These are phyloP conservation scores for Telenomus remus DNA, from an alignment of 1,140 invertebrate genomes.

Conservation along the genomic window DNA sequence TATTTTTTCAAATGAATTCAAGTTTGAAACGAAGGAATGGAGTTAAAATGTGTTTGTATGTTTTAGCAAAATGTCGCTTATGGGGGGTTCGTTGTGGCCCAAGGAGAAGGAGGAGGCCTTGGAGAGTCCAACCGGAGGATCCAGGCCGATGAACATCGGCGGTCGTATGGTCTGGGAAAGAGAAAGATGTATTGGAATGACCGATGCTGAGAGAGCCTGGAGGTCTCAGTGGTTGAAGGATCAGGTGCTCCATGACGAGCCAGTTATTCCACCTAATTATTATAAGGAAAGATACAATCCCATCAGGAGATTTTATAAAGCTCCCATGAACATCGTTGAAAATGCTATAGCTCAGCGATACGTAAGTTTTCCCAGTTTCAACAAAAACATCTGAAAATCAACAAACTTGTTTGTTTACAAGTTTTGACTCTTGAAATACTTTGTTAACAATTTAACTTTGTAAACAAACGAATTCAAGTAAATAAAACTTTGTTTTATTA, in stretches of 20 bases:
- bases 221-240: conserved; percentile 89
- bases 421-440: too few relatives aligned
- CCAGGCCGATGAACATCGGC: conserved; percentile 83
- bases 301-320: conserved; percentile 84
- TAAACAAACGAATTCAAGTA: too few relatives aligned
- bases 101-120: neutral
- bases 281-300: conserved; percentile 84
- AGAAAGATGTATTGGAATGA: conserved; percentile 88
- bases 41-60: too few relatives aligned
- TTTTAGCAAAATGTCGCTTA: conserved; percentile 11
- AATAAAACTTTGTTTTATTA: too few relatives aligned
- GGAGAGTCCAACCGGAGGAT: conserved; percentile 74
- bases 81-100: neutral
- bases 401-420: neutral
- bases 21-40: too few relatives aligned
- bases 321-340: conserved; percentile 80
- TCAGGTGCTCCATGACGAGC: conserved; percentile 85
- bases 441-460: too few relatives aligned
- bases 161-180: conserved; percentile 84
- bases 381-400: neutral
- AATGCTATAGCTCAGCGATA: conserved; percentile 64
- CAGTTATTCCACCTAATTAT: conserved; percentile 78
- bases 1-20: too few relatives aligned
- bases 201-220: conserved; percentile 87
- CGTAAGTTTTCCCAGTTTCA: conserved; percentile 72